Evolutionary conservation across 2,888 invertebrate species (phyloP), one percentile per base, ranked within the genome.

Genomic region (Atethmia centrago): DNA sequence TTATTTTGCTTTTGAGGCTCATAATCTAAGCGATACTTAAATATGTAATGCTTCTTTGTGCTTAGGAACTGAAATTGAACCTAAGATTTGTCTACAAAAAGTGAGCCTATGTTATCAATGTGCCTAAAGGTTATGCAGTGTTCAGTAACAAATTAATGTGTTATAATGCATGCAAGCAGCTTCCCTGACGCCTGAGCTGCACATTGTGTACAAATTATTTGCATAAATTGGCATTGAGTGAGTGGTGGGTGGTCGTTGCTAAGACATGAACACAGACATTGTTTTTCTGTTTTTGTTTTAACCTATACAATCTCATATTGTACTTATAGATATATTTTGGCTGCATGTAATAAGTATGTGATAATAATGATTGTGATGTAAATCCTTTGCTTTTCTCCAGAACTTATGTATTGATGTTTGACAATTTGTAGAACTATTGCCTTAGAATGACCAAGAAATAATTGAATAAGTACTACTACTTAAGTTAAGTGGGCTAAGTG

Each of bases 141-240:
- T 62, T 80, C 31, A 74, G 55, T 80, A 70, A 76, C 72, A 79
- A 75, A 77, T 77, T 81, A 81, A 66, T 85, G 68, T 77, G 65
- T 80, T 84, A 80, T 82, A 79, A 87, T 87, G 80, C 84, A 82
- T 76, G 72, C 74, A 85, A 71, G 78, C 82, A 84, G 84, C 82
- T 88, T 87, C 85, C 80, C 80, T 74, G 81, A 76, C 65, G 79
- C 64, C 55, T 72, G 75, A 66, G 65, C 74, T 82, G 85, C 80
- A 86, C 82, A 90, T 87, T 92, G 88, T 89, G 81, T 90, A 82
- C 76, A 85, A 86, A 88, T 82, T 87, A 91, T 90, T 91, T 89
- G 87, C 91, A 91, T 92, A 90, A 83, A 87, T 88, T 90, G 89
- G 85, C 90, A 90, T 89, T 89, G 88, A 88, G 73, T 85, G 76